Conservation (phyloP, 1,140 invertebrate species). For the Ditylenchus dipsaci region DNA sequence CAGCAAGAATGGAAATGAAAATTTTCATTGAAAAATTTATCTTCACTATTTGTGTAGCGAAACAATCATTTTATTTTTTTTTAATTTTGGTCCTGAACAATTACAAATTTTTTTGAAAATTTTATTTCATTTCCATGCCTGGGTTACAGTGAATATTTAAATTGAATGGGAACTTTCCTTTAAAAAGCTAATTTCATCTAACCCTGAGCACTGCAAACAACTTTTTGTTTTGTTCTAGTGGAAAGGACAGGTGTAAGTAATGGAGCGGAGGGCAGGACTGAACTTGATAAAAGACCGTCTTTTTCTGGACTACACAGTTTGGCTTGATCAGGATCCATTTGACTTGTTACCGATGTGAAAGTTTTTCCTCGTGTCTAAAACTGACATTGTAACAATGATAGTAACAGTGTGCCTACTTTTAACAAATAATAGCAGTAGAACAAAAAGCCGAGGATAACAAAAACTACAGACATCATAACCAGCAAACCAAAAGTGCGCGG, state of each 20-base stretch:
- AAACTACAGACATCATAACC: constrained; percentile 31
- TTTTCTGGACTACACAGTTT: not conserved
- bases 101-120: no score
- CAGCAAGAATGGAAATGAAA: no score
- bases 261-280: not conserved
- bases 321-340: not conserved
- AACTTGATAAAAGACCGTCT: not conserved
- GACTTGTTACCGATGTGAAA: not conserved
- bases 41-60: no score
- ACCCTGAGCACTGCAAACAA: no score
- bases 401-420: constrained; percentile 6
- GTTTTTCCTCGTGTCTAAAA: not conserved
- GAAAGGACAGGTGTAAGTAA: not conserved
- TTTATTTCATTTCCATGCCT: no score
- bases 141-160: no score
- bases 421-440: constrained; percentile 38
- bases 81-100: no score
- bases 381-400: not conserved
- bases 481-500: constrained; percentile 33
- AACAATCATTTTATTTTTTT: no score
- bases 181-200: no score
- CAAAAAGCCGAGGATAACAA: constrained; percentile 31
- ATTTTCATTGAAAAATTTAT: no score
- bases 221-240: not conserved
- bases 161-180: no score